Conservation (phyloP, 2,797 vertebrate species). For the Falco biarmicus region DNA sequence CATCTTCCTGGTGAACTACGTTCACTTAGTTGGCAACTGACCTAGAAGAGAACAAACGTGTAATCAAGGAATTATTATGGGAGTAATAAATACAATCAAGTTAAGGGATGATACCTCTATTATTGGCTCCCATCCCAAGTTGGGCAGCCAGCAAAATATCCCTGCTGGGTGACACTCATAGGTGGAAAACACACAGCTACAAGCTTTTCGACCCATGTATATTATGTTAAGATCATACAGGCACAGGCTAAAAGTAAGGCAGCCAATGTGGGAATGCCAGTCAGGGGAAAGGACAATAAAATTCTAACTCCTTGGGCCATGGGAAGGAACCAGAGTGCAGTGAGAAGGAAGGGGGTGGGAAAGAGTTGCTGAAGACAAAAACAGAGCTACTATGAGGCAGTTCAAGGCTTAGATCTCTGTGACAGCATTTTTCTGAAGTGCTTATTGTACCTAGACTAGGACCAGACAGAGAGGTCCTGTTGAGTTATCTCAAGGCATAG, state of each 20-base stretch:
- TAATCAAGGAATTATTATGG: not conserved
- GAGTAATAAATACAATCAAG: not conserved
- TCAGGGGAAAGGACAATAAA: not conserved
- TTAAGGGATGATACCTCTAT: not conserved
- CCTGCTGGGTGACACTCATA: not conserved
- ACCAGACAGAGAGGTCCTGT: not conserved
- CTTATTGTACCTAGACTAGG: not conserved
- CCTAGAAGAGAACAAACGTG: not conserved
- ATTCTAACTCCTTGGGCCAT: not conserved
- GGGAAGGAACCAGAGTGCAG: not conserved
- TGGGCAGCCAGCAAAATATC: not conserved
- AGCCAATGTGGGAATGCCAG: not conserved
- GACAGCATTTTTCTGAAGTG: not conserved
- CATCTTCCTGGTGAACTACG: not conserved
- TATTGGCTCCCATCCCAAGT: not conserved
- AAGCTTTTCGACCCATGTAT: not conserved
- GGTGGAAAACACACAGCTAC: not conserved
- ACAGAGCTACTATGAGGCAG: fast-evolving
- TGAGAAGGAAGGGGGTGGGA: not conserved
- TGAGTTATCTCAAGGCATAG: not conserved
- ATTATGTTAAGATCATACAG: not conserved
- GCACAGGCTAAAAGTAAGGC: not conserved
- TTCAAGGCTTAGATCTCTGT: not conserved
- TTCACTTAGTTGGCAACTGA: not conserved
- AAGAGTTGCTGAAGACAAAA: not conserved